Percentiles rank a stretch among this genome's conserved stretches.
phyloP scores from a whole-genome alignment of 1,140 invertebrate species.

The Drosophila paulistorum region DNA sequence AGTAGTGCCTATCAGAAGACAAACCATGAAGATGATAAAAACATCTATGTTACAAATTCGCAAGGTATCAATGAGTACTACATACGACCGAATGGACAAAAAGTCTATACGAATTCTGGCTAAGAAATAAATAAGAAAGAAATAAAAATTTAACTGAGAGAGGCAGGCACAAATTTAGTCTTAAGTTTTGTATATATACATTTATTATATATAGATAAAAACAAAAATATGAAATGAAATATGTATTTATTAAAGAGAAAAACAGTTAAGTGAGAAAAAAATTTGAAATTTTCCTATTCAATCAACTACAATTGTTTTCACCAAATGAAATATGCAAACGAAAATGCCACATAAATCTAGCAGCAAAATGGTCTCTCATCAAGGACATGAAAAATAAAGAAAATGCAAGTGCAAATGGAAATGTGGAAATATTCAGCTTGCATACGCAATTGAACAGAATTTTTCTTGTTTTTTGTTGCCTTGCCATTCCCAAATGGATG shows the following conservation, averaged over 20 bases:
- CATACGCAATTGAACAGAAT: slow-evolving; percentile 21
- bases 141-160: slow-evolving; percentile 21
- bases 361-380: slow-evolving; percentile 51
- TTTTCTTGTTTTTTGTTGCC: slow-evolving; percentile 36
- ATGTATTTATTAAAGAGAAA: slow-evolving; percentile 54
- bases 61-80: slow-evolving; percentile 78
- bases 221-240: slow-evolving; percentile 34
- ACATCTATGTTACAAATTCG: slow-evolving; percentile 80
- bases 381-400: slow-evolving; percentile 61
- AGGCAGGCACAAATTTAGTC: slow-evolving; percentile 48
- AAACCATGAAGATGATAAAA: slow-evolving; percentile 65
- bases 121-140: slow-evolving; percentile 18
- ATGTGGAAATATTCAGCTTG: not conserved
- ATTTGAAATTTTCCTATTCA: slow-evolving; percentile 31
- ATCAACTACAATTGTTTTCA: slow-evolving; percentile 60
- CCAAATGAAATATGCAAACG: slow-evolving; percentile 48
- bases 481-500: slow-evolving; percentile 55
- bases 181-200: slow-evolving; percentile 54
- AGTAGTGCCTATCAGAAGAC: slow-evolving; percentile 58
- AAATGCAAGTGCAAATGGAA: slow-evolving; percentile 25
- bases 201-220: not conserved
- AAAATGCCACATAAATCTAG: slow-evolving; percentile 68
- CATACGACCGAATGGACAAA: slow-evolving; percentile 71
- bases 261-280: not conserved
- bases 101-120: slow-evolving; percentile 65